Evolutionary conservation across 1,140 invertebrate genomes (phyloP), one percentile per base, ranked within the genome.

Genomic region (Chlorops oryzae): DNA sequence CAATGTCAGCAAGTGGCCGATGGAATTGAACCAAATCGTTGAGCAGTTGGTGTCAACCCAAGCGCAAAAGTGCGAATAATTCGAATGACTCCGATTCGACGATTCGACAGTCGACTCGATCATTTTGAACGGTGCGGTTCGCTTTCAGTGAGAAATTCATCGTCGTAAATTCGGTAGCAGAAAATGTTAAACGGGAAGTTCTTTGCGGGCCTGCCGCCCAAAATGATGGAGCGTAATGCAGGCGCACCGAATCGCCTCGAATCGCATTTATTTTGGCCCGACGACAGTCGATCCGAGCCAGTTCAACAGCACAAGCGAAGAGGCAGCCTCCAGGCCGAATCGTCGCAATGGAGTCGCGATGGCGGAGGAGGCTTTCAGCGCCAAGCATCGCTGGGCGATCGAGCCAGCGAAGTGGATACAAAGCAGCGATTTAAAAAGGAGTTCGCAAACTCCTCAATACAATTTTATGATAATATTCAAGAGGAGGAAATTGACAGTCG

Each of bases 201-300:
- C 51, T 70, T 65, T 40, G 66, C 63, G 24, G 66, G 66, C 13
- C 52, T 70, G 55, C 66, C 66, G 50, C 65, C 66, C 44, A 61
- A 65, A 22, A 70, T 70, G 66, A 64, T 60, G 47, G 66, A 66
- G 13, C 60, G 49, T 5, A 60, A 15, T 54, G 48, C 23, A 39
- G 32, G 21, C 9, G 56, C n/a, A n/a, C 32, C 6, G 3, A 52
- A 70, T 50, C 65, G 66, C 5, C 56, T 65, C 49, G 60, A 69
- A 42, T 69, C 66, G 6, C 66, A 69, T 28, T 65, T 70, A 40
- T 70, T 65, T 43, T 70, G 66, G 66, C 66, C 66, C 1, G 66
- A 70, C 28, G 66, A 70, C 12, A 60, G 63, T 0, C 47, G 50
- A 3, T 52, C 54, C 12, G 65, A 66, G 5, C 62, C 62, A 9